Conservation (phyloP, 2,888 invertebrate genomes). For the Athetis lepigone region DNA sequence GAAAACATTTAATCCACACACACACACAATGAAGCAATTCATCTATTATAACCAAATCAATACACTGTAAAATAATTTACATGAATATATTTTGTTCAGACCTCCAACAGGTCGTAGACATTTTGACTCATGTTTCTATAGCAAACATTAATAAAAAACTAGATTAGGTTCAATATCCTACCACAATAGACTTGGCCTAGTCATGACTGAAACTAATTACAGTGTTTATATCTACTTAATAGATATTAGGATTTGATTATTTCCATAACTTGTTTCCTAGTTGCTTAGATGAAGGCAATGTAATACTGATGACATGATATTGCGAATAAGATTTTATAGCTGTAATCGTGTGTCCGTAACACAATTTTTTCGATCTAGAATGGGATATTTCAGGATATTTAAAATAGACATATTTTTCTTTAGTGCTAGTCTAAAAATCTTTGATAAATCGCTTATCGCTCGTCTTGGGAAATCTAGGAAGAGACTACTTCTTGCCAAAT, state of each 20-base stretch:
- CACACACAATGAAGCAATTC: neutral
- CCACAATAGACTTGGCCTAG: conserved; percentile 53
- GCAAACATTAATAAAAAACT: conserved; percentile 37
- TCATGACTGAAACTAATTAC: conserved; percentile 45
- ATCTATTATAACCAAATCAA: conserved; percentile 6
- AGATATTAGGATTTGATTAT: conserved; percentile 45
- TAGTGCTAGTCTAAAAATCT: no score
- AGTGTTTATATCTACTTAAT: conserved; percentile 34
- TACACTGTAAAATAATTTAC: neutral
- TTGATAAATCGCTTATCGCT: no score
- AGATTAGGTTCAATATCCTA: conserved; percentile 58
- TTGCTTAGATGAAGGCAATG: neutral
- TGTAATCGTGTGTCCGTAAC: no score
- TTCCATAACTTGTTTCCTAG: conserved; percentile 17
- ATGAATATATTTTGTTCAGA: neutral
- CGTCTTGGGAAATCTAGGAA: no score
- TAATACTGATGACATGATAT: neutral
- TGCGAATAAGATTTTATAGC: no score
- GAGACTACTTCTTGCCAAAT: no score
- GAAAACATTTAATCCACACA: neutral
- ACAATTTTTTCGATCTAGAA: no score
- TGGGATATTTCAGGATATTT: no score
- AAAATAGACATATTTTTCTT: no score
- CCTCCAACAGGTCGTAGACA: conserved; percentile 41
- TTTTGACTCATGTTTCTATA: conserved; percentile 43